Percentiles rank a stretch among this genome's conserved stretches.
phyloP scores from a whole-genome alignment of 2,113 vertebrate genomes.

The Dryoscopus gambensis region DNA sequence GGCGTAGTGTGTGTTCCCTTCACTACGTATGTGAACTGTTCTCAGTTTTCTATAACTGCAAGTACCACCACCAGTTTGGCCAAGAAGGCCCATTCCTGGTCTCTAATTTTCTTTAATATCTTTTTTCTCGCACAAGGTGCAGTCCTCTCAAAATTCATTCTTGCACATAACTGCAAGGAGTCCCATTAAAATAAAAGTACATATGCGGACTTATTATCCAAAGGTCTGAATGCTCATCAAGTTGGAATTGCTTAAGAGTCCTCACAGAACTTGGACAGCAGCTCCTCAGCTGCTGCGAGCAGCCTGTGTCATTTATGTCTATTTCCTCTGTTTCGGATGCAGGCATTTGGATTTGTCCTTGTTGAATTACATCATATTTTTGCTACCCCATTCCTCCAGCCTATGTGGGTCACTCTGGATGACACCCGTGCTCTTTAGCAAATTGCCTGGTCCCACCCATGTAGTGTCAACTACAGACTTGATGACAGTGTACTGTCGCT shows the following conservation, averaged over 20 bases:
- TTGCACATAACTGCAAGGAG: neutral
- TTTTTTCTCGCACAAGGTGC: neutral
- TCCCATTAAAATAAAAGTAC: neutral
- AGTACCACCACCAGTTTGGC: neutral
- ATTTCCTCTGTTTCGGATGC: neutral
- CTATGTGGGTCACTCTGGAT: neutral
- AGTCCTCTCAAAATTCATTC: neutral
- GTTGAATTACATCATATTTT: neutral
- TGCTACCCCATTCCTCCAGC: neutral
- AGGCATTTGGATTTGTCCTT: neutral
- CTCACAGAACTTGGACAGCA: neutral
- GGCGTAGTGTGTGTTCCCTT: neutral
- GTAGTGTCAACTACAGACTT: neutral
- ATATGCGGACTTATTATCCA: accelerated
- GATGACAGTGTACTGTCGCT: neutral
- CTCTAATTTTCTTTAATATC: accelerated
- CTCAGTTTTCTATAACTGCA: neutral
- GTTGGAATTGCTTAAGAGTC: neutral
- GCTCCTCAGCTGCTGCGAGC: neutral
- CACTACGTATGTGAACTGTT: accelerated
- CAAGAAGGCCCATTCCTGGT: neutral
- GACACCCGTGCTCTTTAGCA: neutral
- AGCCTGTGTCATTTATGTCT: neutral
- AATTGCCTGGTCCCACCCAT: neutral
- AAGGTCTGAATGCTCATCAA: neutral